Percentiles rank a stretch among this genome's conserved stretches.
Conservation (phyloP, 2,888 invertebrate species). For the Eilema caniola region DNA sequence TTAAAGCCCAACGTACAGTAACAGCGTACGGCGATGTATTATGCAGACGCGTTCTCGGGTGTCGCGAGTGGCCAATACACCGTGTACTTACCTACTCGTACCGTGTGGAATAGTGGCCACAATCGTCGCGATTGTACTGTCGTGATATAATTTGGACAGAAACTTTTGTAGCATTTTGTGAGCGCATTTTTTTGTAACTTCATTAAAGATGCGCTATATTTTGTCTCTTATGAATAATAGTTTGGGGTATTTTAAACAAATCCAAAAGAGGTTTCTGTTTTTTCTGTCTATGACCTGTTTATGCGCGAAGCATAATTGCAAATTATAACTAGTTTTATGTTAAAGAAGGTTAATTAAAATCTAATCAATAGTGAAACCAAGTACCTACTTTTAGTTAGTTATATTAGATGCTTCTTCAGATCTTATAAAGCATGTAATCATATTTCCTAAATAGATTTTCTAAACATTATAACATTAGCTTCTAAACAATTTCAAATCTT, state of each 20-base stretch:
- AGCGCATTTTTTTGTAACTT: conserved; percentile 9
- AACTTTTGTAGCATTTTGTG: conserved; percentile 19
- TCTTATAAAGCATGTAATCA: not conserved
- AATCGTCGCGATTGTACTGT: conserved; percentile 30
- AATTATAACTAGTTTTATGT: too few species aligned
- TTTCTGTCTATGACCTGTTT: not conserved
- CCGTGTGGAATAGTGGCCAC: conserved; percentile 42
- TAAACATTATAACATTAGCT: conserved; percentile 16
- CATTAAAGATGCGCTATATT: not conserved
- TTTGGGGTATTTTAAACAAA: not conserved
- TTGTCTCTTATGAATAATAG: not conserved
- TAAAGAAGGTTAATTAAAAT: too few species aligned
- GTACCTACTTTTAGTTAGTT: too few species aligned
- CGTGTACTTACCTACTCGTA: conserved; percentile 47
- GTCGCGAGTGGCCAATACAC: conserved; percentile 68
- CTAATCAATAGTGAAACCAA: too few species aligned
- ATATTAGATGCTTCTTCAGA: too few species aligned
- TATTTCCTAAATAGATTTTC: conserved; percentile 9
- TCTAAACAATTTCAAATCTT: conserved; percentile 23
- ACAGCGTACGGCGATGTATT: conserved; percentile 82
- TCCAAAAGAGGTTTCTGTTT: not conserved
- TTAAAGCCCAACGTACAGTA: conserved; percentile 85
- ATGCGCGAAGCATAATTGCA: too few species aligned
- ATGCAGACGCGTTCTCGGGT: conserved; percentile 79
- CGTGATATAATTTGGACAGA: conserved; percentile 35